These are phyloP conservation scores for Alethe castanea DNA, from an alignment of 2,113 vertebrate species.

Conservation along the genomic window DNA sequence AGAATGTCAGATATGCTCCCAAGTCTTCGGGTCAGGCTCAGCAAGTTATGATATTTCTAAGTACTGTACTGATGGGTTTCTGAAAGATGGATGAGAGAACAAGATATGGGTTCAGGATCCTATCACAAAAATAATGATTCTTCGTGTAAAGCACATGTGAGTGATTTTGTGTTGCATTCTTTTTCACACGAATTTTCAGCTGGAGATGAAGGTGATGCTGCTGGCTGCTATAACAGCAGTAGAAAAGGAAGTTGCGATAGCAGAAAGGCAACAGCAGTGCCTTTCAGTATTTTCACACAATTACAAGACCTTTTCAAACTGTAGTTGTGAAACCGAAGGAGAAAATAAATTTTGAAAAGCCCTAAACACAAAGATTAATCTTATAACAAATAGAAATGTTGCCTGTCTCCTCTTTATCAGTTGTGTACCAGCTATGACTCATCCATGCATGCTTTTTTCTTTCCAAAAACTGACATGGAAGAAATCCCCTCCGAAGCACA, in stretches of 20 bases:
- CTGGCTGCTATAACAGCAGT: background rate
- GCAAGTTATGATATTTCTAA: conserved; percentile 1
- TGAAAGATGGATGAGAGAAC: conserved; percentile 41
- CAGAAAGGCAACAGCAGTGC: background rate
- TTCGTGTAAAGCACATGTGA: background rate
- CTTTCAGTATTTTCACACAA: conserved; percentile 8
- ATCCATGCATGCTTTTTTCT: background rate
- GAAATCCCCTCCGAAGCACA: conserved; percentile 48
- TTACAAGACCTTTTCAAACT: conserved; percentile 10
- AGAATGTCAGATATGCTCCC: conserved; percentile 30
- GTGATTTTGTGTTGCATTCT: background rate
- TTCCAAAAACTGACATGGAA: conserved; percentile 30
- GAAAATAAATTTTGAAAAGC: conserved; percentile 17
- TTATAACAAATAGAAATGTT: conserved; percentile 21
- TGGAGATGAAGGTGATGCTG: background rate
- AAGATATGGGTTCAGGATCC: background rate
- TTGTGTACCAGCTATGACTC: conserved; percentile 40
- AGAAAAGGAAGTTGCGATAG: background rate
- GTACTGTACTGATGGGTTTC: background rate
- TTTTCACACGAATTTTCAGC: background rate
- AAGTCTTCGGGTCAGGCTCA: conserved; percentile 15
- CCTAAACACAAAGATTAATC: conserved; percentile 1
- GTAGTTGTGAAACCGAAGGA: background rate
- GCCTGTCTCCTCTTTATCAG: conserved; percentile 14
- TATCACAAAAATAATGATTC: background rate